phyloP scores from a whole-genome alignment of 1,140 invertebrate species.

The Hermetia illucens region DNA sequence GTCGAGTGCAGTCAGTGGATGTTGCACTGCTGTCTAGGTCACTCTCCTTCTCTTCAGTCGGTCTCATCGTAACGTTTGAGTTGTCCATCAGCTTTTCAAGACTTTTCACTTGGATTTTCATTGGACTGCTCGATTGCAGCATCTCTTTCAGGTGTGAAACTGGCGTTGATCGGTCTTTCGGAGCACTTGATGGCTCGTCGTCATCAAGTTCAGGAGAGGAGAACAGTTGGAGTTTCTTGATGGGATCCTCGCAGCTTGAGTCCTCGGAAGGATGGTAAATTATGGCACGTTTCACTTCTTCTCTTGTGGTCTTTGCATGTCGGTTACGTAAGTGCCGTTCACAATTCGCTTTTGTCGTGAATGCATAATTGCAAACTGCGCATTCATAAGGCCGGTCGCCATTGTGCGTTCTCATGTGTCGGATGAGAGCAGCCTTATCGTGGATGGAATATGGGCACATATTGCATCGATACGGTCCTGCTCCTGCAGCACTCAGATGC shows the following conservation, averaged over 20 bases:
- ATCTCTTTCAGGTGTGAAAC: conserved; percentile 34
- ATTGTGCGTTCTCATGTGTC: conserved; percentile 86
- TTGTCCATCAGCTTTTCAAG: conserved; percentile 42
- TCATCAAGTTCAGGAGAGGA: conserved; percentile 14
- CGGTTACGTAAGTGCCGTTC: conserved; percentile 80
- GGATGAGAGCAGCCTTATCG: conserved; percentile 78
- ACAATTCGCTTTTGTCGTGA: conserved; percentile 89
- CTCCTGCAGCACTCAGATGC: conserved; percentile 51
- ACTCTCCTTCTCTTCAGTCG: conserved; percentile 29
- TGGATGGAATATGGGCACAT: conserved; percentile 81
- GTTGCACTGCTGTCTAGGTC: background rate
- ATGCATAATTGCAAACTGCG: conserved; percentile 83
- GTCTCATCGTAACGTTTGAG: conserved; percentile 14
- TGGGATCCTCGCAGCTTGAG: conserved; percentile 49
- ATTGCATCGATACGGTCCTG: conserved; percentile 73
- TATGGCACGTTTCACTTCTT: conserved; percentile 73
- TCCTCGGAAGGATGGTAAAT: conserved; percentile 77
- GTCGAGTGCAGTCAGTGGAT: conserved; percentile 34
- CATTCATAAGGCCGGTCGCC: conserved; percentile 91
- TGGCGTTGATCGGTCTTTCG: conserved; percentile 28
- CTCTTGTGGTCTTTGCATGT: conserved; percentile 68
- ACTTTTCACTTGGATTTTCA: conserved; percentile 45
- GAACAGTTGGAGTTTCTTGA: conserved; percentile 11
- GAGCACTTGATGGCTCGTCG: conserved; percentile 19
- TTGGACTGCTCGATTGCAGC: conserved; percentile 24